Evolutionary conservation across 2,888 invertebrate genomes (phyloP).

Genomic region (Oscheius sp.): DNA sequence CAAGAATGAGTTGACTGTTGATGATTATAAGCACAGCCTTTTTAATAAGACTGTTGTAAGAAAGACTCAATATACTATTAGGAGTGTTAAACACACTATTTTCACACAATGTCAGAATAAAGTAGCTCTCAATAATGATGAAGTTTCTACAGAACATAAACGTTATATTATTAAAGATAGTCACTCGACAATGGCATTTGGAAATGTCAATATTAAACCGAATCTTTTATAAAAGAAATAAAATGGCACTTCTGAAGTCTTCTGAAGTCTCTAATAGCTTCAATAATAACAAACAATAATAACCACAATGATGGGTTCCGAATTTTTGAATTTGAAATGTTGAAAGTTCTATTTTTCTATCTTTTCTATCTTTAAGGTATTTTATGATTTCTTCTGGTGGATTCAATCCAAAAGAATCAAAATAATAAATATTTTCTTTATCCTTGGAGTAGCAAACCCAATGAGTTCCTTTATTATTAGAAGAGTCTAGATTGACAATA

Average conservation of each 20-base stretch:
- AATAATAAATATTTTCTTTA: slow-evolving; percentile 30
- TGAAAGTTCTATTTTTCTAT: slow-evolving; percentile 24
- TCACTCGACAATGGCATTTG: slow-evolving; percentile 25
- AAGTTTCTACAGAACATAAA: slow-evolving; percentile 27
- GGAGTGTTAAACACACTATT: slow-evolving; percentile 41
- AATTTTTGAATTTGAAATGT: slow-evolving; percentile 45
- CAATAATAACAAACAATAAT: slow-evolving; percentile 41
- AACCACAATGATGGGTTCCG: slow-evolving; percentile 52
- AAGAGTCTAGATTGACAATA: slow-evolving; percentile 35
- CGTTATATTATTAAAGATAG: slow-evolving; percentile 32
- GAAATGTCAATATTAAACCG: background rate
- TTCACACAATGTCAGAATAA: slow-evolving; percentile 42
- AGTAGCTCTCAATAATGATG: slow-evolving; percentile 43
- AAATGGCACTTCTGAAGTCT: slow-evolving; percentile 10
- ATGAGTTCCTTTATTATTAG: slow-evolving; percentile 35
- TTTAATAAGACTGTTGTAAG: slow-evolving; percentile 40
- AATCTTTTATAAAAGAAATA: background rate
- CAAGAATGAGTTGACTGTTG: slow-evolving; percentile 37
- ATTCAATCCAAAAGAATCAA: slow-evolving; percentile 29
- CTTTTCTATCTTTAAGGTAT: slow-evolving; percentile 32
- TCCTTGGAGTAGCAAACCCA: slow-evolving; percentile 36
- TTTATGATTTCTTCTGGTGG: slow-evolving; percentile 1
- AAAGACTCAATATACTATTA: slow-evolving; percentile 42
- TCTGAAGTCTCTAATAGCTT: slow-evolving; percentile 40
- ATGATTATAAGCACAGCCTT: slow-evolving; percentile 36